Base-by-base conservation (phyloP, 2,888 invertebrate genomes). In the Pristionchus fissidentatus region DNA sequence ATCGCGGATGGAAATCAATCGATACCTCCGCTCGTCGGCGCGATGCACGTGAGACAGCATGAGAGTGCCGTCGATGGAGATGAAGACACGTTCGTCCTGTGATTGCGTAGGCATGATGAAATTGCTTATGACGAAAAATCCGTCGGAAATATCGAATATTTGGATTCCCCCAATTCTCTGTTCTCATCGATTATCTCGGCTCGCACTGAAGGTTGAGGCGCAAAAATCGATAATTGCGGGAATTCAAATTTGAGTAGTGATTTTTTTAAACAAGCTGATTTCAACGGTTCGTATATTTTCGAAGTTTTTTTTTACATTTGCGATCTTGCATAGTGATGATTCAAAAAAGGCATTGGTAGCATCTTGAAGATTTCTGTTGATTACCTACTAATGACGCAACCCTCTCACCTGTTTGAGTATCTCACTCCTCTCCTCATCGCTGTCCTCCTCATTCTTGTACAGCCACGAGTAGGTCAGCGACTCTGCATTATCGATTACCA, bases 61-160 rank as follows among this genome's bases (percentile, higher is more conserved):
- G 32, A 92, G 87, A 41, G 90, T 90, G 15, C 92, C 92, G 75
- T 92, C 92, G 85, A 88, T 84, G 10, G 90, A 90, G 60, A 92
- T 88, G 84, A 92, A 91, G 29, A 89, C 85, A 15, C 92, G 80
- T 32, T 90, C 87, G 38, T 84, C 84, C 38, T 89, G 70, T 38
- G 66, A 38, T 22, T 62, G 35, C 7, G 26, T 57, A 29, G 19
- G 29, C 29, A 29, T 60, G 29, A 29, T 60, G 60, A 29, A 19
- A 52, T 57, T 3, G 22, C 10, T 19, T 57, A 26, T 4, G 10
- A 26, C 8, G n/a, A n/a, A n/a, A n/a, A n/a, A n/a, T n/a, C n/a
- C n/a, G n/a, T n/a, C n/a, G n/a, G n/a, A n/a, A n/a, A n/a, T n/a
- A n/a, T n/a, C n/a, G n/a, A n/a, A n/a, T n/a, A n/a, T n/a, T n/a